Evolutionary conservation across 2,888 invertebrate species (phyloP), one percentile per base, ranked within the genome.

Genomic region (Lithosia quadra): DNA sequence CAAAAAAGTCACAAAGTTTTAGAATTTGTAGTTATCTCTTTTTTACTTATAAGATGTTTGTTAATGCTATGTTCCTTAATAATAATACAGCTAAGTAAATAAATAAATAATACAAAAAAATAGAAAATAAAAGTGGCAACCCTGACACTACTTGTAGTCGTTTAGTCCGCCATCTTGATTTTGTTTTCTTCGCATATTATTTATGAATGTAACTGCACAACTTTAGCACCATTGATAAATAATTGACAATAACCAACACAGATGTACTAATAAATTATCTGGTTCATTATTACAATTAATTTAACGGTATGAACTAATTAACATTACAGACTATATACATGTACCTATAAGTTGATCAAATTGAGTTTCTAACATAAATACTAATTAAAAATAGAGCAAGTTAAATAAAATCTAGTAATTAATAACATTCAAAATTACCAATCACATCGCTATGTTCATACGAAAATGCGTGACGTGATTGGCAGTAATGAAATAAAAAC

Each of bases 151-250:
- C 65, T 76, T 74, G 82, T 82, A 78, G 74, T 78, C 70, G 74
- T 74, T 63, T 73, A 78, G 68, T 68, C 74, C 49, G 79, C 84
- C 85, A 86, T 85, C 75, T 88, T 88, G 81, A 84, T 87, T 84
- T 88, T 86, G 74, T 84, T 86, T 82, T 79, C 76, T 80, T 75
- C 73, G 77, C 73, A 77, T 77, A 68, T 81, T 82, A 84, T 88
- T 87, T 84, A 88, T 86, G 84, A 84, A 84, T 79, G 84, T 74
- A 78, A 76, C 79, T 74, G 75, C 73, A 82, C 62, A 49, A 49
- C 49, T 53, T 82, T 85, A 85, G 80, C 77, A 66, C 77, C 87
- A 86, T 87, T 88, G 86, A 87, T 86, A 86, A 87, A 88, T 86
- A 81, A 79, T 74, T 69, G 63, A 67, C 69, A 69, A 58, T 74